Evolutionary conservation across 2,888 invertebrate species (phyloP), one percentile per base, ranked within the genome.

Genomic region (Coelopa pilipes): DNA sequence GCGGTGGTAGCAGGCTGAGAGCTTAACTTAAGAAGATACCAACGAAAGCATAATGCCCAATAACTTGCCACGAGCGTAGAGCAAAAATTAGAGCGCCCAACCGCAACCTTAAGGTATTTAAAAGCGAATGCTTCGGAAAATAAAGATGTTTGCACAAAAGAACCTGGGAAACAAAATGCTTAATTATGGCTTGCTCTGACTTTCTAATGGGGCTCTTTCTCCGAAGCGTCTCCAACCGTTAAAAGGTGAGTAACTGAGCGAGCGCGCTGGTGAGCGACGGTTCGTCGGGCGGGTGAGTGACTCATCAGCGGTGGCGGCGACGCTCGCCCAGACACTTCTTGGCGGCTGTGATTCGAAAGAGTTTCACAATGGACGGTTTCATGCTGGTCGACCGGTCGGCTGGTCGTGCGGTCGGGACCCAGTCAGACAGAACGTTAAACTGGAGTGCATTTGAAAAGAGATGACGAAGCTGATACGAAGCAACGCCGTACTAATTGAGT

Each of bases 201-300:
- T 69, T 59, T 69, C 69, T 59, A 69, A 69, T 69, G 57, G 45
- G 50, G 17, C 5, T 21, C 55, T 34, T 34, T 34, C 34, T 34
- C 34, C 34, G 34, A 34, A 68, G 49, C 50, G 17, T 9, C 45
- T 4, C 11, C 49, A 57, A 69, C 55, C 24, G 69, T 57, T 57
- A 46, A 69, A 59, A 69, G 69, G 57, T 69, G 69, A 69, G 69
- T 59, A 45, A 59, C 10, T 59, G 45, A 46, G 17, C 47, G 46
- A 34, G 7, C 34, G 34, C 2, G 34, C 34, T 2, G 7, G 34
- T 1, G 57, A 53, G 67, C 53, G 19, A 55, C 9, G n/a, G 15
- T 34, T 45, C 46, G 13, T 24, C 45, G 34, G 55, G 53, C 24
- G 53, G n/a, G 3, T 55, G 45, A 46, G n/a, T 68, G 68, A 68